Percentiles rank a stretch among this genome's conserved stretches.
Conservation (phyloP, 2,113 vertebrate genomes). For the Leucosticte australis region DNA sequence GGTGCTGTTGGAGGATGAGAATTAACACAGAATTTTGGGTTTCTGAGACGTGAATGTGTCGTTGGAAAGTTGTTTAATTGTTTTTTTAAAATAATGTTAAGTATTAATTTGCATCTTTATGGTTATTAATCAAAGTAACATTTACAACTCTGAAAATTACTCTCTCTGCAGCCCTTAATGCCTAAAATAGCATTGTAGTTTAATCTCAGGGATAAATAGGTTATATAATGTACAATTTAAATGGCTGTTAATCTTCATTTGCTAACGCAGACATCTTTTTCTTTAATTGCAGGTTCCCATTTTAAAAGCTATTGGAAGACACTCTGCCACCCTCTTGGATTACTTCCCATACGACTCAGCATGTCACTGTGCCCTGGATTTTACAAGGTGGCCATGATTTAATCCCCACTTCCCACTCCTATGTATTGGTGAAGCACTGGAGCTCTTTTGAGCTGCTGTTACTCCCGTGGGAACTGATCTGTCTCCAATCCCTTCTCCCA, state of each 20-base stretch:
- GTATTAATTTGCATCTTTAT: not conserved
- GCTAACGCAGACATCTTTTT: not conserved
- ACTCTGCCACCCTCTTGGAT: conserved; percentile 48
- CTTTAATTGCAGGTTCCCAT: conserved; percentile 53
- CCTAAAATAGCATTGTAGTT: not conserved
- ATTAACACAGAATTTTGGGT: not conserved
- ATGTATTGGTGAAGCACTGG: conserved; percentile 51
- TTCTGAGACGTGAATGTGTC: not conserved
- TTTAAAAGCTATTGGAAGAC: conserved; percentile 54
- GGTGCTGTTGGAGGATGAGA: conserved; percentile 42
- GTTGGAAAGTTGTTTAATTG: not conserved
- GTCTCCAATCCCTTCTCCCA: not conserved
- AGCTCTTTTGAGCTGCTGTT: conserved; percentile 37
- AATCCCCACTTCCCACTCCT: not conserved
- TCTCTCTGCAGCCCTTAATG: not conserved
- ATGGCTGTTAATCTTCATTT: not conserved
- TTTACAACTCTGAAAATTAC: not conserved
- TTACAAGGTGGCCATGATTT: conserved; percentile 41
- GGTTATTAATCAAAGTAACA: not conserved
- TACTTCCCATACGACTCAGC: conserved; percentile 31
- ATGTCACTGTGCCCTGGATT: conserved; percentile 43
- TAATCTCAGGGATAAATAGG: not conserved
- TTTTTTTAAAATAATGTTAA: not conserved
- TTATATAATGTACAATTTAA: not conserved
- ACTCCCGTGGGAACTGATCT: conserved; percentile 1